Conservation (phyloP, 2,888 invertebrate genomes). For the Drosophila mimetica region DNA sequence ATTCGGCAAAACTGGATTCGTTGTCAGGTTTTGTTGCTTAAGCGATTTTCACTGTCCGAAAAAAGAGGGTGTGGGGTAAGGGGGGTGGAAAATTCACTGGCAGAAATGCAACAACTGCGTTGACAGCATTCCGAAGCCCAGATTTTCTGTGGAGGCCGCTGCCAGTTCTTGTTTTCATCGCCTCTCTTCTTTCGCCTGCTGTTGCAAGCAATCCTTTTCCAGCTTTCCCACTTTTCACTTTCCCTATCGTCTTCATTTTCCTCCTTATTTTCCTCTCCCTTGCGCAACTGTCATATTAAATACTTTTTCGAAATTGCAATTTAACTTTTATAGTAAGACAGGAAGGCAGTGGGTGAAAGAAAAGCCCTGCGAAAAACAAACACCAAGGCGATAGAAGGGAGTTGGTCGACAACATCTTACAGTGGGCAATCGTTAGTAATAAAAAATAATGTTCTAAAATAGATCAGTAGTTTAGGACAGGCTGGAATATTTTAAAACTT, state of each 20-base stretch:
- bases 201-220: not conserved
- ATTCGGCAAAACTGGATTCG: slow-evolving; percentile 23
- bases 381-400: not conserved
- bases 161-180: slow-evolving; percentile 15
- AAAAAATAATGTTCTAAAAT: too few species aligned
- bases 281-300: slow-evolving; percentile 61
- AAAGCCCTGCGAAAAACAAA: slow-evolving; percentile 14
- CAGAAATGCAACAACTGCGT: slow-evolving; percentile 30
- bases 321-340: slow-evolving; percentile 64
- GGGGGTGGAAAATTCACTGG: slow-evolving; percentile 5
- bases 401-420: not conserved
- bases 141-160: slow-evolving; percentile 27
- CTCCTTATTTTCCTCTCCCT: slow-evolving; percentile 1
- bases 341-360: not conserved
- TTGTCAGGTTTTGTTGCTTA: slow-evolving; percentile 42
- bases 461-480: too few species aligned
- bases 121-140: slow-evolving; percentile 39
- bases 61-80: not conserved
- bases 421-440: not conserved
- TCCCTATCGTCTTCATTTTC: not conserved
- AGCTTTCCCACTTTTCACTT: too few species aligned
- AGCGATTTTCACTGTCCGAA: slow-evolving; percentile 45
- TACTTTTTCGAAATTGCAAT: slow-evolving; percentile 64
- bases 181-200: slow-evolving; percentile 1
- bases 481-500: too few species aligned